Evolutionary conservation across 2,113 vertebrate genomes (phyloP).

Genomic region (Gymnobelideus leadbeateri): DNA sequence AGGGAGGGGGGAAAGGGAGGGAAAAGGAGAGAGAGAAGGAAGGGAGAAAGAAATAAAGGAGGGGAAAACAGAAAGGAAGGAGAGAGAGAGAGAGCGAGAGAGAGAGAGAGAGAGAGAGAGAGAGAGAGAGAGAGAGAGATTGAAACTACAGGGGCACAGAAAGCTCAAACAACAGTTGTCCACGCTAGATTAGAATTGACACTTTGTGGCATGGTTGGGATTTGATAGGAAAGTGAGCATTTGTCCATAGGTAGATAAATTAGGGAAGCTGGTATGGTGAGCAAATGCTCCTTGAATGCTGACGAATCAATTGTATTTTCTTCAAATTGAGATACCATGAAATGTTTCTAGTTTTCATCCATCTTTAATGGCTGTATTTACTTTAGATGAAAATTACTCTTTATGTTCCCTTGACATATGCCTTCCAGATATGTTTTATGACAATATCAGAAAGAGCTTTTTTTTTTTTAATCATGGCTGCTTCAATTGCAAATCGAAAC

Average conservation of each 20-base stretch:
- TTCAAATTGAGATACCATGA: conserved; percentile 74
- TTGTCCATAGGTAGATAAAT: conserved; percentile 45
- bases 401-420: conserved; percentile 73
- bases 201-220: conserved; percentile 17
- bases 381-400: conserved; percentile 78
- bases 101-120: too few relatives aligned
- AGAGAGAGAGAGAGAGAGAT: too few relatives aligned
- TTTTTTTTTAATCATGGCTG: conserved; percentile 54
- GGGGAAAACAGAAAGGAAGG: too few relatives aligned
- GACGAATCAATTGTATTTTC: conserved; percentile 71
- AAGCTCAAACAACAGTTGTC: conserved; percentile 13
- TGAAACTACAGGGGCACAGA: background rate
- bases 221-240: conserved; percentile 54
- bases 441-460: conserved; percentile 62
- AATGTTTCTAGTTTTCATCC: conserved; percentile 73
- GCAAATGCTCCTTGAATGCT: conserved; percentile 64
- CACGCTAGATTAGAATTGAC: conserved; percentile 45
- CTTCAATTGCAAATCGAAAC: conserved; percentile 76
- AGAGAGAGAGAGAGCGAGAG: too few relatives aligned
- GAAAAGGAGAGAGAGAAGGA: too few relatives aligned
- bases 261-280: conserved; percentile 58
- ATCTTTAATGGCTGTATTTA: conserved; percentile 76
- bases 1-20: background rate
- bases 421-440: conserved; percentile 78
- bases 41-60: too few relatives aligned